Base-by-base conservation (phyloP, 2,888 invertebrate genomes). In the Drosophila algonquin region DNA sequence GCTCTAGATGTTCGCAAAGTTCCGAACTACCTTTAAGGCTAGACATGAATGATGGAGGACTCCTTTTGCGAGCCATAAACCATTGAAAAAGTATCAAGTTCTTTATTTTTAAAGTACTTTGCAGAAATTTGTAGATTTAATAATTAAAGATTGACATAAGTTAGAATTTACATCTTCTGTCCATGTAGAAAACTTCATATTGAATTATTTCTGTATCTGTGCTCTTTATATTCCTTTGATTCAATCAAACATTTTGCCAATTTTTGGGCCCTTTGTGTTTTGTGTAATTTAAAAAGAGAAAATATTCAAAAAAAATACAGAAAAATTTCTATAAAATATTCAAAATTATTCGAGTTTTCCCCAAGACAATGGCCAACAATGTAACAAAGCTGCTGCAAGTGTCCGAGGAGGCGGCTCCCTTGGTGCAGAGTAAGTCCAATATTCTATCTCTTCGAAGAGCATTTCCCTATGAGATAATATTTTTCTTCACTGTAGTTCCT, bases 371-470 rank as follows among this genome's bases (percentile, higher is more conserved):
- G 76, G 32, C 76, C 9, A 45, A 46, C 21, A 63, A 48, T 21
- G 50, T 70, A 1, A 73, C 16, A 1, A 75, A 65, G 10, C 10
- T 90, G 18, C 45, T 90, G 16, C 88, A 90, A 60, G 83, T 89
- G 8, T 72, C 87, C 3, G 91, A 91, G 77, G 81, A 91, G 73
- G 65, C 80, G 32, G 83, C 84, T 5, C 79, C 82, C 7, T 73
- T 77, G 6, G 63, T 90, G 3, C 88, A 90, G n/a, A 78, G 92
- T 91, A 60, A 73, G 79, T 30, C 6, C 10, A 0, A 1, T 16
- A 6, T 0, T 18, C 2, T 6, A 6, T 12, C 2, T 12, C 1
- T 2, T 35, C 1, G 5, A 14, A 4, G 35, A 5, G 35, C n/a
- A 16, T 10, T 7, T 6, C 6, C 7, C 10, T 18, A 1, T 16